Evolutionary conservation across 2,113 vertebrate genomes (phyloP).

Genomic region (Hiodon tergisus): DNA sequence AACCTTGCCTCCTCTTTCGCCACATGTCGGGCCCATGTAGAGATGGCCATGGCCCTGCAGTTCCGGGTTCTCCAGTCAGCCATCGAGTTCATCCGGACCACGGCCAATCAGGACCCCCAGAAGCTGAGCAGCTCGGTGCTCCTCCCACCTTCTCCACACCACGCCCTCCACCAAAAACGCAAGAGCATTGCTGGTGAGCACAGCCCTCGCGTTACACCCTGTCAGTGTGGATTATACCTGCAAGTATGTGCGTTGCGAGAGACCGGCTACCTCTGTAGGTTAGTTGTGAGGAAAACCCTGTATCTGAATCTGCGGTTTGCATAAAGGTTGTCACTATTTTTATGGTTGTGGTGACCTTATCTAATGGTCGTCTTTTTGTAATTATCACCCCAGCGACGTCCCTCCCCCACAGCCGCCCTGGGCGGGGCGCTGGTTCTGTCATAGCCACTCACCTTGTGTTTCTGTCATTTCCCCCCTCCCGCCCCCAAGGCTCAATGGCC

Average conservation of each 20-base stretch:
- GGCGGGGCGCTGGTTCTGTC: neutral
- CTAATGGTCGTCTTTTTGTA: no score
- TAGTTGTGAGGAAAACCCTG: no score
- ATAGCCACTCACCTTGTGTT: constrained; percentile 4
- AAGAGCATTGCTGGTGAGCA: constrained; percentile 85
- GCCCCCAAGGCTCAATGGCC: constrained; percentile 73
- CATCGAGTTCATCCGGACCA: constrained; percentile 87
- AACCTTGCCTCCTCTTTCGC: neutral
- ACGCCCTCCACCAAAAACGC: constrained; percentile 73
- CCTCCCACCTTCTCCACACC: constrained; percentile 59
- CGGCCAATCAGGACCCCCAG: constrained; percentile 77
- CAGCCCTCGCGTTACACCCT: neutral
- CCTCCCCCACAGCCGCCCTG: neutral
- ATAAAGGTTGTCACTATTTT: no score
- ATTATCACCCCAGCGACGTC: no score
- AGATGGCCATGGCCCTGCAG: constrained; percentile 85
- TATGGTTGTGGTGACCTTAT: no score
- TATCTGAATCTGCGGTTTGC: no score
- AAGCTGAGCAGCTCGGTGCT: constrained; percentile 58
- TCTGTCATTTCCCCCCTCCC: neutral
- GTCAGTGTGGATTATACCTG: no score
- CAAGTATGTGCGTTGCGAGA: no score
- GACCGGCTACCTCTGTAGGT: no score
- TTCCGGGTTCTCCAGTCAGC: constrained; percentile 87
- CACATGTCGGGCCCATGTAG: constrained; percentile 48